Conservation (phyloP, 2,113 vertebrate species). For the Rhinoptilus africanus region DNA sequence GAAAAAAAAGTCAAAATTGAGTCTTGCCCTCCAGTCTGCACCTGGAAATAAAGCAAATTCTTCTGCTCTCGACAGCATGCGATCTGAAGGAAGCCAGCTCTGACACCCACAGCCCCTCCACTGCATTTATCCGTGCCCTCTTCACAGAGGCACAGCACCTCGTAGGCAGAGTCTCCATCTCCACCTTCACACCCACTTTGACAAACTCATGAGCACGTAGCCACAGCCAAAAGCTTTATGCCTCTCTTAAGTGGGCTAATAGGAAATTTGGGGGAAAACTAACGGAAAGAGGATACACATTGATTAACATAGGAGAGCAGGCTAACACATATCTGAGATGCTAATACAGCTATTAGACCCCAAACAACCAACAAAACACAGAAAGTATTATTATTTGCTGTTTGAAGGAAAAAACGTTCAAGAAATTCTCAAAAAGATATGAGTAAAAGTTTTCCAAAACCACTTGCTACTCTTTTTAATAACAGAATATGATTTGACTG, state of each 20-base stretch:
- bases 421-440: neutral
- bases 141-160: neutral
- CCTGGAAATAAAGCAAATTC: neutral
- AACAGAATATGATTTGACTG: neutral
- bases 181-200: neutral
- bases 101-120: neutral
- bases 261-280: neutral
- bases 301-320: accelerated
- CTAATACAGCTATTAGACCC: neutral
- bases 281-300: neutral
- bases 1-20: too few relatives aligned
- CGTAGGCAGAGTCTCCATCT: neutral
- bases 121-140: neutral
- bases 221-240: neutral
- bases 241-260: neutral
- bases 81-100: neutral
- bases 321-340: neutral
- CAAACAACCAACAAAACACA: neutral
- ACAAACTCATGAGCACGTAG: accelerated
- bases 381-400: neutral
- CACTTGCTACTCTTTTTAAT: neutral
- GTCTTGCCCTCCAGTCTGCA: neutral
- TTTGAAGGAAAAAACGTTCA: neutral
- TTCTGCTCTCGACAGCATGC: accelerated
- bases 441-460: neutral